Conservation (phyloP, 2,797 vertebrate species). For the Taeniopygia guttata region DNA sequence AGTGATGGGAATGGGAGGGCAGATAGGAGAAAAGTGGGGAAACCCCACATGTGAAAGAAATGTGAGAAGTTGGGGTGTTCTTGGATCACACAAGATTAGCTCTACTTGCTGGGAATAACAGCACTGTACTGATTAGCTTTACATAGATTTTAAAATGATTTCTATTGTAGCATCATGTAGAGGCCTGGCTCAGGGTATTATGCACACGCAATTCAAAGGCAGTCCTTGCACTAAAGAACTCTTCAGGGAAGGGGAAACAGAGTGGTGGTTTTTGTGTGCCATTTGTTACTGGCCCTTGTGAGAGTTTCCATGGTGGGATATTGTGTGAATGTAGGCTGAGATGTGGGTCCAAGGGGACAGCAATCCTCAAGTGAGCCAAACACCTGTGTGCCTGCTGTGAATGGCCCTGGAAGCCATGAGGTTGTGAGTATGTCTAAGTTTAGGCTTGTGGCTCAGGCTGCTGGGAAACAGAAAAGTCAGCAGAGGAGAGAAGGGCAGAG, state of each 20-base stretch:
- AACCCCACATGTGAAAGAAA: background rate
- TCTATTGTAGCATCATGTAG: background rate
- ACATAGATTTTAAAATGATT: background rate
- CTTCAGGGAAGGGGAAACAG: background rate
- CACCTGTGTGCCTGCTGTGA: background rate
- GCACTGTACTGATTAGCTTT: background rate
- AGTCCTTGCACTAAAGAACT: background rate
- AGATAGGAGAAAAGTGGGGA: background rate
- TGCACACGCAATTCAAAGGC: background rate
- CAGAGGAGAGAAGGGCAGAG: background rate
- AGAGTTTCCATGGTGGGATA: background rate
- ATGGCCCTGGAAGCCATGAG: background rate
- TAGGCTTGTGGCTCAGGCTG: background rate
- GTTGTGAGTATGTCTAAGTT: background rate
- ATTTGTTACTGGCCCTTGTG: background rate
- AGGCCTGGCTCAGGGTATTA: background rate
- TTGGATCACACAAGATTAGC: background rate
- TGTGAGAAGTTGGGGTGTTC: background rate
- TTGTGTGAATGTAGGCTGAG: background rate
- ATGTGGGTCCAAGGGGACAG: background rate
- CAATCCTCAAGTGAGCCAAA: background rate
- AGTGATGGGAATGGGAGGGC: background rate
- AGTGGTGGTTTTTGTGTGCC: accelerated
- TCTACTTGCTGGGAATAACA: background rate
- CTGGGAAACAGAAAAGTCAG: background rate